Conservation (phyloP, 2,888 invertebrate species). For the Trachelus iudaicus region DNA sequence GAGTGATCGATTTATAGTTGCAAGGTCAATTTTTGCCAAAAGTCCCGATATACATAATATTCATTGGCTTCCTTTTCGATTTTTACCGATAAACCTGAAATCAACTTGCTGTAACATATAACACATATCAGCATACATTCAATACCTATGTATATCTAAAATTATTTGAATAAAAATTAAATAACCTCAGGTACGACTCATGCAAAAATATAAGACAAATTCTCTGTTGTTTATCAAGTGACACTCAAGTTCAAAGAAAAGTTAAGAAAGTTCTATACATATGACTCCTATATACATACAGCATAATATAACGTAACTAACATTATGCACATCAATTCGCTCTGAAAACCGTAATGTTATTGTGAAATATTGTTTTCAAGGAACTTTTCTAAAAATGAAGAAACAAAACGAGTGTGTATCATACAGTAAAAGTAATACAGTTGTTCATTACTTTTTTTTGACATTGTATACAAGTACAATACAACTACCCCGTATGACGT, state of each 20-base stretch:
- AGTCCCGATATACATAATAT: neutral
- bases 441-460: neutral
- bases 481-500: neutral
- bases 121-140: neutral
- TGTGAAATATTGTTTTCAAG: neutral
- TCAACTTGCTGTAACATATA: neutral
- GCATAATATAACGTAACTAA: neutral
- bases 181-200: neutral
- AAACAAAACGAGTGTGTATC: neutral
- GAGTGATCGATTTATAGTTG: neutral
- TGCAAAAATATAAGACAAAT: neutral
- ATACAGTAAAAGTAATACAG: neutral
- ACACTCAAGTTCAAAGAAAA: neutral
- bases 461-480: neutral
- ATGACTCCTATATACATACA: neutral
- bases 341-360: neutral
- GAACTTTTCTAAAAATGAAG: neutral
- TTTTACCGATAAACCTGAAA: neutral
- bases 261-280: neutral
- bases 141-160: neutral
- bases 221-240: neutral
- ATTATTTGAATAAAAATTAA: neutral
- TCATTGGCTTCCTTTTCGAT: neutral
- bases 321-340: neutral
- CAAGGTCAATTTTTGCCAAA: neutral